phyloP scores from a whole-genome alignment of 1,140 invertebrate genomes.

The Trypoxylus dichotomus region DNA sequence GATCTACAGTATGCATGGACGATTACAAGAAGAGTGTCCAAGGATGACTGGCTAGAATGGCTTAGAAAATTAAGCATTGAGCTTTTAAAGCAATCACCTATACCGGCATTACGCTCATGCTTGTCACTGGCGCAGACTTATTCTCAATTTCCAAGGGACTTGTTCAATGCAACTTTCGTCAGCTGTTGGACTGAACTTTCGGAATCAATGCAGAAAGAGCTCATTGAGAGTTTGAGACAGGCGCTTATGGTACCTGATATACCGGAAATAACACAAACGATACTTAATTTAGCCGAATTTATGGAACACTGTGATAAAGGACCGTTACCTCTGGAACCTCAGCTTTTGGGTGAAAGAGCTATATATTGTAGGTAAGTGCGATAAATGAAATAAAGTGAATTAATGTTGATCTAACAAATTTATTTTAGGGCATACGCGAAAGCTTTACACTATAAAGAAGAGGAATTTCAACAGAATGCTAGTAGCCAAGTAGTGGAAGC shows the following conservation, averaged over 20 bases:
- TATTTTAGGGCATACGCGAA: conserved; percentile 81
- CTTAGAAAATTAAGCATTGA: conserved; percentile 87
- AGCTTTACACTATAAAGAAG: conserved; percentile 98
- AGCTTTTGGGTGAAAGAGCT: conserved; percentile 77
- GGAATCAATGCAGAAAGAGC: conserved; percentile 78
- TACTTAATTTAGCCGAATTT: conserved; percentile 97
- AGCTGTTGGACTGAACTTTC: conserved; percentile 97
- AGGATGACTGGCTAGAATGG: conserved; percentile 99
- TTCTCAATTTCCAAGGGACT: conserved; percentile 87
- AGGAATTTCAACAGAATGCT: conserved; percentile 77
- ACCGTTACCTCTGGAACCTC: conserved; percentile 85
- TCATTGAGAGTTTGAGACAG: conserved; percentile 85
- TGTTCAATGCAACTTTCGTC: conserved; percentile 99
- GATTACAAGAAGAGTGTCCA: conserved; percentile 86
- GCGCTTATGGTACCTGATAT: conserved; percentile 91
- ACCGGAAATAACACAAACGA: conserved; percentile 96
- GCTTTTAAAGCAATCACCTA: conserved; percentile 93
- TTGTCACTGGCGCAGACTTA: conserved; percentile 92
- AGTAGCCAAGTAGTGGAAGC: conserved; percentile 87
- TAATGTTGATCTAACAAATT: not conserved
- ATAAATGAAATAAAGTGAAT: not conserved
- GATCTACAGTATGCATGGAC: conserved; percentile 89
- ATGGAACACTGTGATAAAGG: conserved; percentile 99
- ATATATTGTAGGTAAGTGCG: conserved; percentile 78
- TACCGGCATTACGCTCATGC: conserved; percentile 89